Evolutionary conservation across 23 tunicate genomes (phyloP).

Genomic region (Halocynthia aurantium): DNA sequence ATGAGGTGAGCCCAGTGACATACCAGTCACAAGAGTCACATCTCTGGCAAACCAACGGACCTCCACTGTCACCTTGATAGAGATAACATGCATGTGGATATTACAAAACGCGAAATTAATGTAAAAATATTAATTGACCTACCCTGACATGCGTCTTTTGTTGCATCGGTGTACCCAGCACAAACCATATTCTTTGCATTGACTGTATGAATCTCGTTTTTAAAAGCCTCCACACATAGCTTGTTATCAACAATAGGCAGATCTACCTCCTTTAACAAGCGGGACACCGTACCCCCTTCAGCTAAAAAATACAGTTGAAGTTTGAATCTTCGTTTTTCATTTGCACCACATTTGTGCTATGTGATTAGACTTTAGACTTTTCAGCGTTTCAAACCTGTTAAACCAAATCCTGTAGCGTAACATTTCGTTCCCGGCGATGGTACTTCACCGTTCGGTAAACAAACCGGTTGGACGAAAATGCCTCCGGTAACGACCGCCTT

Average conservation of each 20-base stretch:
- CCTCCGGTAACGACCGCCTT: background rate
- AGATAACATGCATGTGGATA: too few relatives aligned
- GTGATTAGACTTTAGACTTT: background rate
- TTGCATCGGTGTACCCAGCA: constrained; percentile 70
- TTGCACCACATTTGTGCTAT: background rate
- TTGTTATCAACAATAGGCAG: constrained; percentile 39
- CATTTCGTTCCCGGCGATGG: constrained; percentile 18
- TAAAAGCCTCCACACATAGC: constrained; percentile 28
- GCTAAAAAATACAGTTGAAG: constrained; percentile 5
- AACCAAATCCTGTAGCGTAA: constrained; percentile 16
- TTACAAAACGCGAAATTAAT: background rate
- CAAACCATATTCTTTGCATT: constrained; percentile 38
- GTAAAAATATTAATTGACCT: background rate
- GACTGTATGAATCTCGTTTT: constrained; percentile 29
- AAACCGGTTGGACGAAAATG: constrained; percentile 1
- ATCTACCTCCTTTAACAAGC: constrained; percentile 41
- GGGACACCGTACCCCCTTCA: constrained; percentile 50
- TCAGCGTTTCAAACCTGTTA: constrained; percentile 5
- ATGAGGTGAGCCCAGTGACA: constrained; percentile 56
- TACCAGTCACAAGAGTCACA: constrained; percentile 54
- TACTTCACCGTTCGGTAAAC: constrained; percentile 18
- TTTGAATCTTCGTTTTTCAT: background rate
- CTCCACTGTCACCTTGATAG: constrained; percentile 72
- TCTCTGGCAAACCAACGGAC: constrained; percentile 73
- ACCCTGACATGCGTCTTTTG: constrained; percentile 89